Percentiles rank a stretch among this genome's conserved stretches.
These are phyloP conservation scores for Strigamia maritima DNA, from an alignment of 2,888 invertebrate genomes.

Conservation along the genomic window DNA sequence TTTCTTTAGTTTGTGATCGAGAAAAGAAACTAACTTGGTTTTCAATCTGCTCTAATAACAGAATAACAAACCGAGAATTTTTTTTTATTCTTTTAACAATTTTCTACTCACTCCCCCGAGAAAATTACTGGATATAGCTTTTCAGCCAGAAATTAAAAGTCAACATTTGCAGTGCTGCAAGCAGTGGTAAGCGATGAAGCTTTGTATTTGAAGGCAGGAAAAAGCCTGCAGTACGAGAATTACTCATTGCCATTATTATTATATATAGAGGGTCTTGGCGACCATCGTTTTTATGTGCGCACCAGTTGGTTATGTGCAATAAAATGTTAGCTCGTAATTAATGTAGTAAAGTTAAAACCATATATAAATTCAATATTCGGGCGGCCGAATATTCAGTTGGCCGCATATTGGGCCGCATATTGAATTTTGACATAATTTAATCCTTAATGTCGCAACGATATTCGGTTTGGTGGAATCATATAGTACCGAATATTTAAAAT, in stretches of 20 bases:
- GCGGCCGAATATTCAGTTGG: too few relatives aligned
- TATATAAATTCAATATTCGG: too few relatives aligned
- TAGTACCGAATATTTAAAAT: too few relatives aligned
- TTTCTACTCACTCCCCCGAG: background rate
- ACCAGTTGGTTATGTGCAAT: conserved; percentile 33
- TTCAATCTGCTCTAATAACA: background rate
- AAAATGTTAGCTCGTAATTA: conserved; percentile 34
- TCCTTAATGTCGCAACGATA: too few relatives aligned
- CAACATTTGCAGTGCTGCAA: conserved; percentile 31
- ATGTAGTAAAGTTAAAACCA: conserved; percentile 18
- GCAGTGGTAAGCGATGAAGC: background rate
- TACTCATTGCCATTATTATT: conserved; percentile 15
- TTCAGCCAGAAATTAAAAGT: conserved; percentile 31
- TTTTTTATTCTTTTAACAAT: conserved; percentile 15
- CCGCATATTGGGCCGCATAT: too few relatives aligned
- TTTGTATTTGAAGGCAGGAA: conserved; percentile 32
- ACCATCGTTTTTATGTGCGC: conserved; percentile 20
- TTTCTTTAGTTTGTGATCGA: background rate
- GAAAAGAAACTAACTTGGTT: background rate
- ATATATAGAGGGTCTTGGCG: conserved; percentile 19
- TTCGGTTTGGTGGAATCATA: too few relatives aligned
- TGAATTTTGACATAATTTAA: too few relatives aligned
- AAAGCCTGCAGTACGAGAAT: background rate
- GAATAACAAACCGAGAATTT: background rate
- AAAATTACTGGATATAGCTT: conserved; percentile 30